phyloP scores from a whole-genome alignment of 1,140 invertebrate genomes.

The Trachymyrmex septentrionalis region DNA sequence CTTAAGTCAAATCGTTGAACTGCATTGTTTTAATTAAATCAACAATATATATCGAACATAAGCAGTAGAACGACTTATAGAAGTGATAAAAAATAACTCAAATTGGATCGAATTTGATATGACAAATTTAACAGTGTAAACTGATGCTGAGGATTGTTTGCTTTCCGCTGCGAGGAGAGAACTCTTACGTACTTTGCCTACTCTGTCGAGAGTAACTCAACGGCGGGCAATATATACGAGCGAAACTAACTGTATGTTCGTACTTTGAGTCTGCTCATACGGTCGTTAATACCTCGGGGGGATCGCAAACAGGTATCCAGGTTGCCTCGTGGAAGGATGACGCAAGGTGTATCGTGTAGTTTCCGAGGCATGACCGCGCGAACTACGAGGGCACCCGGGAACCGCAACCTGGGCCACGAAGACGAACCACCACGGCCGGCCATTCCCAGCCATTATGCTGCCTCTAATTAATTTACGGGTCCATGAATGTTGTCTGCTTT shows the following conservation, averaged over 20 bases:
- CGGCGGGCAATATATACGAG: constrained; percentile 33
- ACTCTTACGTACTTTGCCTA: constrained; percentile 42
- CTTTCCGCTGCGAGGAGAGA: not conserved
- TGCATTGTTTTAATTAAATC: too few relatives aligned
- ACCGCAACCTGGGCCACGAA: constrained; percentile 59
- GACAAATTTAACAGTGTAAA: not conserved
- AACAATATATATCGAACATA: too few relatives aligned
- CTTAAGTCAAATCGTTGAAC: too few relatives aligned
- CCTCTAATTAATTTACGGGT: constrained; percentile 79
- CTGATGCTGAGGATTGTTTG: not conserved
- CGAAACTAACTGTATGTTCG: constrained; percentile 28
- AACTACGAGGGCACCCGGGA: constrained; percentile 56
- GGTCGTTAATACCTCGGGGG: constrained; percentile 74
- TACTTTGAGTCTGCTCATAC: constrained; percentile 63
- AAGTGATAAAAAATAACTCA: too few relatives aligned
- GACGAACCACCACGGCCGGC: constrained; percentile 52
- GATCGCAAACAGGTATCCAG: constrained; percentile 68
- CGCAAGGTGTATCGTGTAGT: constrained; percentile 63
- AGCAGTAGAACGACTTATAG: too few relatives aligned
- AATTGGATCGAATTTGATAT: too few relatives aligned
- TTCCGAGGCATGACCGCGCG: constrained; percentile 61
- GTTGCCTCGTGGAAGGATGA: constrained; percentile 68
- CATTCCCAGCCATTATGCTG: constrained; percentile 72
- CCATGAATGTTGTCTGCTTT: constrained; percentile 62
- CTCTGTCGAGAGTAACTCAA: constrained; percentile 34